Base-by-base conservation (phyloP, 2,113 vertebrate genomes). In the Halcyon senegalensis region DNA sequence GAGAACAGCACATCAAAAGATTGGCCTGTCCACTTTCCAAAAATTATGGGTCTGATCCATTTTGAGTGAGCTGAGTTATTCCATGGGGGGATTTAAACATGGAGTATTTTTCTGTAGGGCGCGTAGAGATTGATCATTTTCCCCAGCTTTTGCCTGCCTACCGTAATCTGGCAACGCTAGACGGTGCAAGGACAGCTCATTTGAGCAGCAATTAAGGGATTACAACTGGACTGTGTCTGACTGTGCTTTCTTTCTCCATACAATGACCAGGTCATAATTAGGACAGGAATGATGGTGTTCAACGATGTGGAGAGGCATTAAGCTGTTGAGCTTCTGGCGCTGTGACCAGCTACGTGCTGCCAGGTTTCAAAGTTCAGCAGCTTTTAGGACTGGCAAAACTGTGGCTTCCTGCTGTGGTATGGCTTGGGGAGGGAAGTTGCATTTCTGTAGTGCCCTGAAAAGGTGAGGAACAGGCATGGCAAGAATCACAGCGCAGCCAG, bases 171-270 rank as follows among this genome's bases (percentile, higher is more conserved):
- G 86, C 91, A 93, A 44, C 69, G 48, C 78, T 72, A 82, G 66
- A 16, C 17, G 16, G 89, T 93, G 78, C 81, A 84, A 91, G 90
- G 90, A 93, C 89, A 91, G 91, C 90, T 95, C 90, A 83, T 97
- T 23, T 93, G 90, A 96, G 88, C 89, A 89, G 93, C 86, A 96
- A 93, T 97, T 97, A 96, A 96, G 89, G 90, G 96, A 96, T 96
- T 97, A 97, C 86, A 93, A 91, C 91, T 83, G 91, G 89, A 87
- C 94, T 85, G 89, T 82, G 81, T 66, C 94, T 94, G 86, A 72
- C 92, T 37, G 48, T 43, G 95, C 66, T 93, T 94, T 67, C 76
- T 85, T 92, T 76, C 67, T 58, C 81, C 73, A 48, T 18, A 92
- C 92, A 94, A 94, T 83, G 90, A 95, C 94, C 94, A 94, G 94